A percentile compares a stretch with the other conserved stretches of the same genome.
phyloP scores from a whole-genome alignment of 1,140 invertebrate genomes.

The Trichogramma pretiosum region DNA sequence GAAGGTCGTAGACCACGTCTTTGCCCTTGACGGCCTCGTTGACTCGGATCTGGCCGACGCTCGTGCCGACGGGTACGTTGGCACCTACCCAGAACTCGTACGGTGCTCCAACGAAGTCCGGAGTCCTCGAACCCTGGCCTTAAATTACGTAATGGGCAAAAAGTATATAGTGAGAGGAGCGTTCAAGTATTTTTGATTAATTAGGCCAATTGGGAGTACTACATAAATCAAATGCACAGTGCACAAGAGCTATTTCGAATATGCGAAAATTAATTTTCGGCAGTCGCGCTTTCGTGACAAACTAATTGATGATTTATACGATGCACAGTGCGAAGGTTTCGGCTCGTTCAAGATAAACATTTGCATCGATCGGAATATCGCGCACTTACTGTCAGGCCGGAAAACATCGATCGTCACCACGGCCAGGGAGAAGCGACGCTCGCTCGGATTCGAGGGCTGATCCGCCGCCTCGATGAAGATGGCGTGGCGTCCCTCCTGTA shows the following conservation, averaged over 20 bases:
- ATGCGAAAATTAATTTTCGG: no score
- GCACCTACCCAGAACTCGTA: constrained; percentile 85
- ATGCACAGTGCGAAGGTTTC: no score
- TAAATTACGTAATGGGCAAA: no score
- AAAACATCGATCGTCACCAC: constrained; percentile 68
- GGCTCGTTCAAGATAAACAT: background rate
- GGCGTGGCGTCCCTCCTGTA: constrained; percentile 61
- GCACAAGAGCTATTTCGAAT: no score
- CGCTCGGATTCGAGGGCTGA: constrained; percentile 71
- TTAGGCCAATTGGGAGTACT: no score
- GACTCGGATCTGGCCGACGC: constrained; percentile 74
- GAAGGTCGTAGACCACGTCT: constrained; percentile 64
- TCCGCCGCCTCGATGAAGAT: constrained; percentile 75
- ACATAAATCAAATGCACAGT: no score
- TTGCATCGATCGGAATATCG: background rate
- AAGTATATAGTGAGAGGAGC: no score
- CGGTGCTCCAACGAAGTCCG: constrained; percentile 77
- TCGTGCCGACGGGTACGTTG: constrained; percentile 72
- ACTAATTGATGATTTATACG: no score
- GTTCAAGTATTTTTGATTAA: no score
- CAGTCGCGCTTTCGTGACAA: no score
- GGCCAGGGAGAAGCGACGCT: constrained; percentile 69
- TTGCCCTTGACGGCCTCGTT: constrained; percentile 59
- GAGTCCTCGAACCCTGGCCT: constrained; percentile 49
- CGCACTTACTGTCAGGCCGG: constrained; percentile 40